Base-by-base conservation (phyloP, 2,888 invertebrate species). In the Lypha dubia region DNA sequence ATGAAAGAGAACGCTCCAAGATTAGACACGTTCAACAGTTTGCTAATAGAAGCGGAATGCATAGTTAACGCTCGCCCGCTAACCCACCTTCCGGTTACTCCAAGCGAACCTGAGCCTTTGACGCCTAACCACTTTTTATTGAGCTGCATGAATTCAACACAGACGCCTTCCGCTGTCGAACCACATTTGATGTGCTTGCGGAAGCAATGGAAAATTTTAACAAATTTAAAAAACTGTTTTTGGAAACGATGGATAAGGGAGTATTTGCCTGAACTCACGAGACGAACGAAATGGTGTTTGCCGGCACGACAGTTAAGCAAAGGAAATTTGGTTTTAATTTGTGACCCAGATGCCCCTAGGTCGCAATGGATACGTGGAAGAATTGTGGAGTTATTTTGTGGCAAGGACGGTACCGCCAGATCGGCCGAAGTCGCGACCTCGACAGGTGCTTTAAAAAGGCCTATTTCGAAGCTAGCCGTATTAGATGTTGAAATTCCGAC, bases 161-260 rank as follows among this genome's bases (percentile, higher is more conserved):
- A 32, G 32, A 6, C 32, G 46, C 32, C 49, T 49, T 67, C 20
- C 17, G 46, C 49, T 17, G 32, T 32, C 3, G 32, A 32, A 7
- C 32, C 32, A 3, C 32, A 7, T 32, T 32, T 32, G 7, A 32
- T 67, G 13, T 46, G 49, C 9, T 22, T 63, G 4, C 22, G 63
- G 32, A 32, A 32, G 32, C 32, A 32, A 32, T 32, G 32, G 32
- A 32, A 7, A 32, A 32, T 32, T 6, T 7, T 32, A 32, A 32
- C 32, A 28, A 63, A 63, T 63, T 63, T 44, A 22, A 63, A 22
- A 11, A 62, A 62, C 7, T 32, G 32, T 32, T 32, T 32, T 32
- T 20, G 15, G 60, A 60, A 60, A 28, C 5, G 60, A 35, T 17
- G 60, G 17, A 38, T 62, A 62, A 38, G 60, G 13, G n/a, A 17